Evolutionary conservation across 1,140 invertebrate genomes (phyloP), one percentile per base, ranked within the genome.

Genomic region (Heliconius hermathena): DNA sequence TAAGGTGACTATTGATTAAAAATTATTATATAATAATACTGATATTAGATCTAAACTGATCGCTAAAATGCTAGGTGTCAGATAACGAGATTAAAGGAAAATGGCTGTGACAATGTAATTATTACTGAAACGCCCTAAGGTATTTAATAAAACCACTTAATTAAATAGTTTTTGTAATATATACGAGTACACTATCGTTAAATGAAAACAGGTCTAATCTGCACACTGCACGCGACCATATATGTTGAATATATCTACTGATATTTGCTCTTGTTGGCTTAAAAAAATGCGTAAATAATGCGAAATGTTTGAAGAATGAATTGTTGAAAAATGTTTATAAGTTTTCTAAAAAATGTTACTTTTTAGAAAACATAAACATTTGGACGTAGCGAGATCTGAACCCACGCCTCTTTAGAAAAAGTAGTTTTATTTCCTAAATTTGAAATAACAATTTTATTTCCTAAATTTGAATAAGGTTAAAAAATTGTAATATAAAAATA

Each of bases 1-100:
- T 2, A 2, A 26, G 54, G 8, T 57, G 6, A 11, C n/a, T 60
- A 9, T 22, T 11, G 54, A 60, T 60, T 60, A 60, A 9, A 26
- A 60, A n/a, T n/a, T n/a, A n/a, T n/a, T n/a, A n/a, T n/a, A n/a
- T n/a, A 60, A 60, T 60, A 60, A 60, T 60, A 26, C 26, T 60
- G 54, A 26, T 60, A 46, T 46, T 46, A 46, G 41, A 60, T 57
- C n/a, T 57, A 11, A 57, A 57, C 16, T 18, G n/a, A n/a, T 60
- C n/a, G 54, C n/a, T 26, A 60, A 60, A 60, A 8, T 22, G 54
- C 54, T 57, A 57, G 54, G 49, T 52, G 49, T 11, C n/a, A 9
- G 54, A 57, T 57, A 57, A 57, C 54, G 54, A 57, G 54, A 57
- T 57, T 57, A 57, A 57, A 57, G 20, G n/a, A 20, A 22, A 57